A percentile compares a stretch with the other conserved stretches of the same genome.
Conservation (phyloP, 2,797 vertebrate species). For the Garrulus glandarius region DNA sequence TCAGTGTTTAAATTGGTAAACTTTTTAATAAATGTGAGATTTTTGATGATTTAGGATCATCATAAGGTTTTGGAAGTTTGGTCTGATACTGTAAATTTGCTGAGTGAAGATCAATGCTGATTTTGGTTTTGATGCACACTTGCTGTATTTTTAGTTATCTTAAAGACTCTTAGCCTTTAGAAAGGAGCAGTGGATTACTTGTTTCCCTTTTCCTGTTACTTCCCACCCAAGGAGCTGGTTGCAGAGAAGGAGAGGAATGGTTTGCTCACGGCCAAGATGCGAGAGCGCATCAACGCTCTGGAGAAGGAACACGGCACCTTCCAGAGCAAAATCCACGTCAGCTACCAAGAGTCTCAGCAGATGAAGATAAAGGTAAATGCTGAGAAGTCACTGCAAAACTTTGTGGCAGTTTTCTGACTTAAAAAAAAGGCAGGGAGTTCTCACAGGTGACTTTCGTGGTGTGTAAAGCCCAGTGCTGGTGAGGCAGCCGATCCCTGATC, state of each 20-base stretch:
- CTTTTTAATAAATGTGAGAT: background rate
- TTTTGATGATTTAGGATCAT: background rate
- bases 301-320: constrained; percentile 90
- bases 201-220: background rate
- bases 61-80: background rate
- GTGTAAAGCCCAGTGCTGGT: background rate
- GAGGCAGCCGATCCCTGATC: background rate
- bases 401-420: background rate
- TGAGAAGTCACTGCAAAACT: background rate
- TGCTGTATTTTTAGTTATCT: background rate
- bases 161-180: background rate
- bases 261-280: constrained; percentile 85
- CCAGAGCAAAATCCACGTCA: constrained; percentile 91
- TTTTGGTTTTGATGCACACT: background rate
- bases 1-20: background rate
- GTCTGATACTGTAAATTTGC: background rate
- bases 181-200: background rate
- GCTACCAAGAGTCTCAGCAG: constrained; percentile 88
- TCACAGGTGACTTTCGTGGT: rapidly evolving
- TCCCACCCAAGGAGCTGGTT: constrained; percentile 84
- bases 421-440: background rate
- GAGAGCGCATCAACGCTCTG: constrained; percentile 86
- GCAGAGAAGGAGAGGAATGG: constrained; percentile 89
- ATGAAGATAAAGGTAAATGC: constrained; percentile 90
- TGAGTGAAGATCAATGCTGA: rapidly evolving